phyloP scores from a whole-genome alignment of 2,888 invertebrate genomes.

The Meghimatium bilineatum region DNA sequence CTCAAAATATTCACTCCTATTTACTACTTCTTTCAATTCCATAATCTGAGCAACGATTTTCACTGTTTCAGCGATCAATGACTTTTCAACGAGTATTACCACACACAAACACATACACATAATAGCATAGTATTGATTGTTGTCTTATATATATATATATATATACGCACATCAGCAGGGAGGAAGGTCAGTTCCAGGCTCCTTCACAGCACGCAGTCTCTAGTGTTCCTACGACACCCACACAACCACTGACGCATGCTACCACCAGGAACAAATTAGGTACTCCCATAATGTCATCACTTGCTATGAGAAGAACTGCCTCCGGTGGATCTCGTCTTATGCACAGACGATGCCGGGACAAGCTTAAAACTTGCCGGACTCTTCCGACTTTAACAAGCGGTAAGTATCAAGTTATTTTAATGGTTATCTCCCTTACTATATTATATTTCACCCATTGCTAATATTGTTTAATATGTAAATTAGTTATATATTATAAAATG shows the following conservation, averaged over 20 bases:
- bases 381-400: conserved; percentile 39
- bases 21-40: too few relatives aligned
- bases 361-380: conserved; percentile 38
- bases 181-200: not conserved
- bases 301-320: conserved; percentile 32
- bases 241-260: not conserved
- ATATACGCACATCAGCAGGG: conserved; percentile 12
- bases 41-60: too few relatives aligned
- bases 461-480: too few relatives aligned
- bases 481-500: too few relatives aligned
- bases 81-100: too few relatives aligned
- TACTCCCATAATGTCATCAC: not conserved
- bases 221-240: conserved; percentile 33
- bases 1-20: too few relatives aligned
- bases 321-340: not conserved
- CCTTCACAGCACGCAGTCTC: not conserved
- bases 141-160: not conserved
- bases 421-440: not conserved
- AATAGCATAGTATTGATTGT: too few relatives aligned
- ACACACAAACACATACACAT: not conserved
- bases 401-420: not conserved
- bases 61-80: too few relatives aligned
- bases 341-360: conserved; percentile 31
- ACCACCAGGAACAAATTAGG: not conserved
- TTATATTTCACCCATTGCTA: too few relatives aligned